Conservation (phyloP, 2,888 invertebrate species). For the Xestia ashworthii region DNA sequence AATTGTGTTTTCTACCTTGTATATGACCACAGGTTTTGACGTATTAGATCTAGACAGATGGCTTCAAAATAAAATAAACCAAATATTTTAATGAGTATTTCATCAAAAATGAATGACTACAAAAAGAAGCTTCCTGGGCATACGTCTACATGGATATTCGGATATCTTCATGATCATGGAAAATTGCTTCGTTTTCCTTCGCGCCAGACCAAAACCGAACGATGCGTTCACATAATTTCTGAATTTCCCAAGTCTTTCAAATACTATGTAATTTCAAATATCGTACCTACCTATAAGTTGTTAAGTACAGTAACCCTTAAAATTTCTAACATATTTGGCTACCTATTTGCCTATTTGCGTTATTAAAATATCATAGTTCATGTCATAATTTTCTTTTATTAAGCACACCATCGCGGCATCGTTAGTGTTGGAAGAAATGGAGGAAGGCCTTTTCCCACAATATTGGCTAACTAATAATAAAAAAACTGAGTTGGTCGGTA, state of each 20-base stretch:
- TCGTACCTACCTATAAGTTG: not conserved
- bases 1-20: slow-evolving; percentile 46
- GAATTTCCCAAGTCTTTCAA: not conserved
- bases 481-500: not conserved
- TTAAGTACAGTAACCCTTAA: not conserved
- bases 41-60: not conserved
- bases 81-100: not conserved
- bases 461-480: too few relatives aligned
- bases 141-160: not conserved
- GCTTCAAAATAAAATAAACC: slow-evolving; percentile 1
- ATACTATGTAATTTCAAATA: not conserved
- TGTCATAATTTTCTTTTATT: not conserved
- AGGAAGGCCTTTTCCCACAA: too few relatives aligned
- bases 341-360: too few relatives aligned
- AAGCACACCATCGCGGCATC: too few relatives aligned
- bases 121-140: not conserved
- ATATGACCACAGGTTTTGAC: slow-evolving; percentile 18
- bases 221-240: not conserved
- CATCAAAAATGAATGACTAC: not conserved
- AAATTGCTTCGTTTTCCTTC: not conserved
- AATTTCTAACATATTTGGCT: too few relatives aligned
- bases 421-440: too few relatives aligned
- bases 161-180: not conserved
- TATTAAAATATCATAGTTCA: not conserved
- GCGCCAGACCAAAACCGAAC: not conserved